Base-by-base conservation (phyloP, 2,797 vertebrate species). In the Myoxocephalus aenaeus region DNA sequence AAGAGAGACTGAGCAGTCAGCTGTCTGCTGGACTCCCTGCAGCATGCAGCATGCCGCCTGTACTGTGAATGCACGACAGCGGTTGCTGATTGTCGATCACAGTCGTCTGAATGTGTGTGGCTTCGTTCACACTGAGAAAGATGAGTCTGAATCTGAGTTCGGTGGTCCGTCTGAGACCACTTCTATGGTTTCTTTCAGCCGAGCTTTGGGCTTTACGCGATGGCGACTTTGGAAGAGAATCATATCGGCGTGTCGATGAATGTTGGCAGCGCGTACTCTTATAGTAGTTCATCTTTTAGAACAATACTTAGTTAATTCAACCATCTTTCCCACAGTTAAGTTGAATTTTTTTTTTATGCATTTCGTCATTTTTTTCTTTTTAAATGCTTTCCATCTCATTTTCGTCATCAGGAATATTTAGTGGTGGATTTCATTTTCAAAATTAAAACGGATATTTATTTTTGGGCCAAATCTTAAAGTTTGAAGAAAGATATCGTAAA, bases 1-100 rank as follows among this genome's bases (percentile, higher is more conserved):
- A 63, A 59, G 48, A 79, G 36, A 42, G 48, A 48, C 62, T 20
- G 71, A 66, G 11, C 10, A 27, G 70, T 68, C 8, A 53, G 65
- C 51, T 32, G 42, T 11, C 27, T n/a, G 66, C 63, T 51, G 74
- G 65, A 48, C 25, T 27, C 2, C 25, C 25, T 27, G 32, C 73
- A 13, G 81, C 27, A 0, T 18, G 42, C 57, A 25, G 66, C n/a
- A n/a, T n/a, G n/a, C 29, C 51, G 27, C 17, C 69, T 66, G 59
- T 51, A 64, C 82, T 86, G 88, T 84, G 85, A 90, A 86, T 84
- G 76, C 75, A 76, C 36, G 70, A 70, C 77, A 65, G 20, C 68
- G 32, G 53, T 65, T 65, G 48, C 63, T 50, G 80, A 71, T 79
- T 73, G 61, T 82, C 82, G 67, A 6, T 80, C 59, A 78, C 25